Conservation (phyloP, 2,888 invertebrate genomes). For the Candidula unifasciata region DNA sequence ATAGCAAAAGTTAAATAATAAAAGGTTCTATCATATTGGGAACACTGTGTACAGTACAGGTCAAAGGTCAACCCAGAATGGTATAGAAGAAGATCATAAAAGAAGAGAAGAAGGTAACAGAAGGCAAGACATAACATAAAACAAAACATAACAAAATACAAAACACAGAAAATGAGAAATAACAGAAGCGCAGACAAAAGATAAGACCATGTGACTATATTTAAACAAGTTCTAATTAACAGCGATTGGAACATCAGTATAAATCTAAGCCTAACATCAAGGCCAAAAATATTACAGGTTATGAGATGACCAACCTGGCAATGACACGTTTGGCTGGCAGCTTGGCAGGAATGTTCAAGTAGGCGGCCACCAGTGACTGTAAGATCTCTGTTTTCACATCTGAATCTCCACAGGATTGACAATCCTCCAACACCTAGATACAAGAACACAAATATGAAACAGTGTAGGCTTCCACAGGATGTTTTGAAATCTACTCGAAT, state of each 20-base stretch:
- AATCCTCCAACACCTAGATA: conserved; percentile 47
- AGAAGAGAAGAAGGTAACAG: not conserved
- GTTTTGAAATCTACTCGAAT: too few relatives aligned
- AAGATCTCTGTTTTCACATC: conserved; percentile 12
- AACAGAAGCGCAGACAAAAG: not conserved
- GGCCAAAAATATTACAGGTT: too few relatives aligned
- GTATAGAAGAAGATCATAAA: not conserved
- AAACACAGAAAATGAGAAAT: not conserved
- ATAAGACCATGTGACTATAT: not conserved
- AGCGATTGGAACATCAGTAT: too few relatives aligned
- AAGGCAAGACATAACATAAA: not conserved
- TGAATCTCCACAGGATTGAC: conserved; percentile 10
- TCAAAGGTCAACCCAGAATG: not conserved
- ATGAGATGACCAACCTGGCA: conserved; percentile 59
- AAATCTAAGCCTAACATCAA: too few relatives aligned
- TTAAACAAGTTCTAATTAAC: too few relatives aligned
- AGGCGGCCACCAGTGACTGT: conserved; percentile 58
- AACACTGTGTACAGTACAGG: not conserved
- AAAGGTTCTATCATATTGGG: too few relatives aligned
- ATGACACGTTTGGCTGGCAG: conserved; percentile 63
- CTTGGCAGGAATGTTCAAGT: conserved; percentile 61
- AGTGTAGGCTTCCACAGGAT: too few relatives aligned
- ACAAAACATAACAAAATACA: not conserved
- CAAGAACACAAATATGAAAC: too few relatives aligned
- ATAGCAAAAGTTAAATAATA: too few relatives aligned